A percentile compares a stretch with the other conserved stretches of the same genome.
Evolutionary conservation across 2,797 vertebrate species (phyloP).

Genomic region (Lithobates sylvaticus): DNA sequence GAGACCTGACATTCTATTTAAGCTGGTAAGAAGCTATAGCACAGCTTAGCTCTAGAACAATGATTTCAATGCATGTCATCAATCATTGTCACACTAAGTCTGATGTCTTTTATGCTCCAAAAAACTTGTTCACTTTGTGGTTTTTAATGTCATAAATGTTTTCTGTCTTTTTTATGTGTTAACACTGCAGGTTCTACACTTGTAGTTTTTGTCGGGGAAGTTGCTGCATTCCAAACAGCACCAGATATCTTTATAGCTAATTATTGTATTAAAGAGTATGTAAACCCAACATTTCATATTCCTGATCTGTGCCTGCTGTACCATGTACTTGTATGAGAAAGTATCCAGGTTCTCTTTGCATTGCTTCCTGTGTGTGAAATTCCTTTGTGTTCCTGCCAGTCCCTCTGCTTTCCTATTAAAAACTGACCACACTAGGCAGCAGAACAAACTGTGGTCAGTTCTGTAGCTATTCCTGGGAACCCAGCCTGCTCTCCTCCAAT

Average conservation of each 20-base stretch:
- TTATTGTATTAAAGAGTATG: background rate
- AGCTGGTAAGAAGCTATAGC: constrained; percentile 8
- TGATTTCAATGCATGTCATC: constrained; percentile 40
- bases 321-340: too few relatives aligned
- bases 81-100: constrained; percentile 45
- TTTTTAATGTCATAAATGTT: background rate
- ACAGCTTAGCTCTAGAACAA: constrained; percentile 10
- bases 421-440: too few relatives aligned
- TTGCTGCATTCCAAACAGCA: background rate
- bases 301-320: too few relatives aligned
- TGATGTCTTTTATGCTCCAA: constrained; percentile 21
- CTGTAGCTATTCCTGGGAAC: too few relatives aligned
- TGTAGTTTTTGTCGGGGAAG: background rate
- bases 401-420: too few relatives aligned
- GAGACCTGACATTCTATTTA: constrained; percentile 20
- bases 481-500: too few relatives aligned
- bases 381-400: too few relatives aligned
- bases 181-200: background rate
- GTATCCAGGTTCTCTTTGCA: too few relatives aligned
- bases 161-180: background rate
- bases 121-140: background rate
- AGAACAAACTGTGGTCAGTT: too few relatives aligned
- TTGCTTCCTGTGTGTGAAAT: too few relatives aligned
- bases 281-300: too few relatives aligned
- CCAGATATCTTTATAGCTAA: background rate